phyloP scores from a whole-genome alignment of 2,113 vertebrate species.

The Engraulis encrasicolus region DNA sequence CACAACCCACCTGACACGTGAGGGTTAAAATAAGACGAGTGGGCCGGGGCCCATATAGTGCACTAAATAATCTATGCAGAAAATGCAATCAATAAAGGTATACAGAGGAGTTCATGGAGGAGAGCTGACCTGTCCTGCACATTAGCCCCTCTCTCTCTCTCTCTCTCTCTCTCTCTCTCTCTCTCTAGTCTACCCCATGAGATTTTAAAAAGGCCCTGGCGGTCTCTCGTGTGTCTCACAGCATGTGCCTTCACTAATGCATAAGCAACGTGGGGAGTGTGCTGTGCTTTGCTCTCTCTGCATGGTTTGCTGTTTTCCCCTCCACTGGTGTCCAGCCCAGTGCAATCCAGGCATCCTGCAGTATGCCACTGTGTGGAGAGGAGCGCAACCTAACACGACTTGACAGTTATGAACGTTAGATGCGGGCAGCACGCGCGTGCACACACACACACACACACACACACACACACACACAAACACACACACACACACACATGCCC shows the following conservation, averaged over 20 bases:
- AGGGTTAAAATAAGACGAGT: constrained; percentile 2
- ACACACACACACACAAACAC: no score
- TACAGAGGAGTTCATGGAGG: not conserved
- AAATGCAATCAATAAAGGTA: constrained; percentile 5
- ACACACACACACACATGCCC: no score
- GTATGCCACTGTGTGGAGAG: constrained; percentile 9
- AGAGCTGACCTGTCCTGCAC: constrained; percentile 3
- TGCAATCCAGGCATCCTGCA: constrained; percentile 8
- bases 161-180: no score
- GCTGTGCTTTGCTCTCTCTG: not conserved
- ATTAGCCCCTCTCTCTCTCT: constrained; percentile 1
- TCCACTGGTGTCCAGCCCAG: not conserved
- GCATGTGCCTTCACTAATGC: not conserved
- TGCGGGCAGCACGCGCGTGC: not conserved
- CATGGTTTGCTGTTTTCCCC: constrained; percentile 3
- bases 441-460: no score
- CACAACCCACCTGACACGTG: not conserved
- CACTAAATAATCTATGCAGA: constrained; percentile 11
- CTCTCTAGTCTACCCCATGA: not conserved
- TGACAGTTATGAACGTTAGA: constrained; percentile 40
- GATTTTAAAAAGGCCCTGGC: not conserved
- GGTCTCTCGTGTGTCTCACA: not conserved
- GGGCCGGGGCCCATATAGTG: not conserved
- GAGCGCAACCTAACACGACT: constrained; percentile 30
- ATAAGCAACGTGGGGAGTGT: not conserved